phyloP scores from a whole-genome alignment of 2,113 vertebrate species.

The Chaenogobius annularis region DNA sequence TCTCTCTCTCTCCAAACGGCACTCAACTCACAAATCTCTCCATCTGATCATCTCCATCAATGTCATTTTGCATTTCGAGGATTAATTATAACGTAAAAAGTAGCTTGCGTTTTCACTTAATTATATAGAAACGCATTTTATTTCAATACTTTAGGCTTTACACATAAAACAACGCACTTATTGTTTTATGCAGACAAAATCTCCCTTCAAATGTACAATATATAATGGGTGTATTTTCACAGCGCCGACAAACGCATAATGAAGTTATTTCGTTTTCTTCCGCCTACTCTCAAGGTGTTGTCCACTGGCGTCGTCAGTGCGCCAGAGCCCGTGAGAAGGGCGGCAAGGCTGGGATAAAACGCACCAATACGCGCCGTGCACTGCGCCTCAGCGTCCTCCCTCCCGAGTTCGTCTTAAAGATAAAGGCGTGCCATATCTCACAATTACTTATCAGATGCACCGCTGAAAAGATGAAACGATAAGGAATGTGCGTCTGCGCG shows the following conservation, averaged over 20 bases:
- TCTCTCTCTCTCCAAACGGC: constrained; percentile 49
- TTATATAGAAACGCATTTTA: neutral
- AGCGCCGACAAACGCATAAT: constrained; percentile 57
- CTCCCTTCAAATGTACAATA: neutral
- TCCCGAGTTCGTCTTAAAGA: constrained; percentile 52
- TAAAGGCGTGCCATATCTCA: constrained; percentile 34
- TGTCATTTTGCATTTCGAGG: neutral
- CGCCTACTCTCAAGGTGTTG: constrained; percentile 49
- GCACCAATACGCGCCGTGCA: constrained; percentile 39
- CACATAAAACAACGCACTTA: neutral
- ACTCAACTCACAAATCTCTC: constrained; percentile 48
- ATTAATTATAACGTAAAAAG: neutral
- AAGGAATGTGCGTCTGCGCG: neutral
- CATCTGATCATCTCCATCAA: constrained; percentile 15
- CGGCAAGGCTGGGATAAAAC: constrained; percentile 43
- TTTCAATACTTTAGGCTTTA: neutral
- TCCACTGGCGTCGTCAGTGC: constrained; percentile 49
- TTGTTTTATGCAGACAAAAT: neutral
- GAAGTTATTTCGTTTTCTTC: constrained; percentile 56
- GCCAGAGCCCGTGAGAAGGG: constrained; percentile 47
- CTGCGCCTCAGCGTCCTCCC: constrained; percentile 23
- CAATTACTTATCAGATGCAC: constrained; percentile 5
- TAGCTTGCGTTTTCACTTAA: neutral
- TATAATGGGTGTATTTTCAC: constrained; percentile 22
- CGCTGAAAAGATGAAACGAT: constrained; percentile 11